Conservation (phyloP, 2,113 vertebrate genomes). For the Pyxicephalus adspersus region DNA sequence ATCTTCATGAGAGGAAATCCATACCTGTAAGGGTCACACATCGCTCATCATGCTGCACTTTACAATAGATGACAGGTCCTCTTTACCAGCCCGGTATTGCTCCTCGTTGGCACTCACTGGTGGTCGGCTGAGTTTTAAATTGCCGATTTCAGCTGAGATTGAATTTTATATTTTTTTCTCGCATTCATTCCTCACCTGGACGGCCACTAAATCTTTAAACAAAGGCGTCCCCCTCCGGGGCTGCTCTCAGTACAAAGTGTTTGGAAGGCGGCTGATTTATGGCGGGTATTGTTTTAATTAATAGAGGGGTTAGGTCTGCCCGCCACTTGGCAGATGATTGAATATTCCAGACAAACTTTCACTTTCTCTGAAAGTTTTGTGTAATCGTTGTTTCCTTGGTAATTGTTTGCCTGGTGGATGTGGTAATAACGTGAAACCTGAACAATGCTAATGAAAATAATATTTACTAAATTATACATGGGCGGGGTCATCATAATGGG, state of each 20-base stretch:
- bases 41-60: no score
- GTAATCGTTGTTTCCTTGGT: neutral
- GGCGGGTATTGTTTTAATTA: conserved; percentile 26
- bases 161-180: neutral
- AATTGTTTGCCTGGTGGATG: no score
- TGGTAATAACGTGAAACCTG: neutral
- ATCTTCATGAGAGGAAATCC: no score
- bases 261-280: conserved; percentile 54
- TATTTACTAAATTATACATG: no score
- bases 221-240: neutral
- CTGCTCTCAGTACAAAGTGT: conserved; percentile 28
- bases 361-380: neutral
- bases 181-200: neutral
- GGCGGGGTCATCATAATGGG: no score
- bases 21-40: no score
- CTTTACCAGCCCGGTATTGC: no score
- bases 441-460: no score
- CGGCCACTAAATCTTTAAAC: neutral
- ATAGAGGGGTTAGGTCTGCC: conserved; percentile 21
- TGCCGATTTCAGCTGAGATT: conserved; percentile 4
- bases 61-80: no score
- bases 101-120: neutral
- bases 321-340: neutral
- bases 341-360: neutral
- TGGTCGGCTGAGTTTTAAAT: neutral